A percentile compares a stretch with the other conserved stretches of the same genome.
Conservation (phyloP, 2,113 vertebrate genomes). For the Dermatemys mawii region DNA sequence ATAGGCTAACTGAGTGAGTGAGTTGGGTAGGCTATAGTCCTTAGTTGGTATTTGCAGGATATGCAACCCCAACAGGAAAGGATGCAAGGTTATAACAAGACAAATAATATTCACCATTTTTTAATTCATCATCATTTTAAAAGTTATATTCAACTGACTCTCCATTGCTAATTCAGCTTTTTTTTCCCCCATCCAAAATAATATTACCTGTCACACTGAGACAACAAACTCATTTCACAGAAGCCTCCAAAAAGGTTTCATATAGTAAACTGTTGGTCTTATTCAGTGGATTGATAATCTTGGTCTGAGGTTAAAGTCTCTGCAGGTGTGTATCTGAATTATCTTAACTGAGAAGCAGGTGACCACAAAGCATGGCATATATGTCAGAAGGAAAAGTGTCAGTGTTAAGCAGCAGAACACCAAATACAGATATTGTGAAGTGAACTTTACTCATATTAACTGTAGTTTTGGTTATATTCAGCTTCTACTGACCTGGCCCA, state of each 20-base stretch:
- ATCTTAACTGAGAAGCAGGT: slow-evolving; percentile 19
- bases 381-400: background rate
- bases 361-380: background rate
- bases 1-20: background rate
- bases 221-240: background rate
- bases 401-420: background rate
- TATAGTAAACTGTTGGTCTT: background rate
- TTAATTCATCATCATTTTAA: background rate
- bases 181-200: background rate
- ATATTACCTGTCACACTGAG: background rate
- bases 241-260: background rate
- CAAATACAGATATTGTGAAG: background rate
- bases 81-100: background rate
- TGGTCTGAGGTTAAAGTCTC: slow-evolving; percentile 7
- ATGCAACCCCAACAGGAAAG: background rate
- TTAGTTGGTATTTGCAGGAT: background rate
- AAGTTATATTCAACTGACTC: background rate
- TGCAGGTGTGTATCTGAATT: background rate
- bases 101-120: background rate
- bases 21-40: background rate
- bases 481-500: background rate
- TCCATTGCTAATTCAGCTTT: background rate
- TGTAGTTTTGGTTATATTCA: background rate
- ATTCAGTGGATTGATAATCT: background rate
- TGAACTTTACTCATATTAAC: background rate